A percentile compares a stretch with the other conserved stretches of the same genome.
phyloP scores from a whole-genome alignment of 1,140 invertebrate genomes.

The Gonatopus flavifemur region DNA sequence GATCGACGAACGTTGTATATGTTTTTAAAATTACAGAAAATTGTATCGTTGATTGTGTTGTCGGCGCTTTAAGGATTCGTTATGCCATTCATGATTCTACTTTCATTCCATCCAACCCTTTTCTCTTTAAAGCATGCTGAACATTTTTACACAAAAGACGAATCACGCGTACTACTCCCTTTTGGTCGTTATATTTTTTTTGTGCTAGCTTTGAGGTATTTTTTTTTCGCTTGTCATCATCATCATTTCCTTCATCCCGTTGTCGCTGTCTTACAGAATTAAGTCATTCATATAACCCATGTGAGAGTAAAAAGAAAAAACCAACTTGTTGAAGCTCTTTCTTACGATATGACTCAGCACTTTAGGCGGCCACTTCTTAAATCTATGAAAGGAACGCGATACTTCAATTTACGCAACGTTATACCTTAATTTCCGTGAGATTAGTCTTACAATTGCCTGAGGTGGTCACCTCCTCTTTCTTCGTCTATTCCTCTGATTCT shows the following conservation, averaged over 20 bases:
- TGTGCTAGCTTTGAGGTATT: slow-evolving; percentile 6
- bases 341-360: no score
- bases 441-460: slow-evolving; percentile 11
- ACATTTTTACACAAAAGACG: slow-evolving; percentile 10
- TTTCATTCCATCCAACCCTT: no score
- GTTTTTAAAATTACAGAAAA: slow-evolving; percentile 33
- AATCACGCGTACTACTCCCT: no score
- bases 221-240: background rate
- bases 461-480: slow-evolving; percentile 14
- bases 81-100: slow-evolving; percentile 29
- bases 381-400: slow-evolving; percentile 23
- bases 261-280: slow-evolving; percentile 24
- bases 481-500: no score
- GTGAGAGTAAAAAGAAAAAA: slow-evolving; percentile 22
- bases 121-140: no score
- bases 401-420: slow-evolving; percentile 22
- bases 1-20: slow-evolving; percentile 16
- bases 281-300: slow-evolving; percentile 31
- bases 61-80: slow-evolving; percentile 29
- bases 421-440: slow-evolving; percentile 11
- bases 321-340: slow-evolving; percentile 15
- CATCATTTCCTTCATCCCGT: background rate
- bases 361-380: background rate
- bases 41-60: slow-evolving; percentile 36
- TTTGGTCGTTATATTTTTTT: slow-evolving; percentile 15